Percentiles rank a stretch among this genome's conserved stretches.
Conservation (phyloP, 2,797 vertebrate species). For the Caiman crocodilus region DNA sequence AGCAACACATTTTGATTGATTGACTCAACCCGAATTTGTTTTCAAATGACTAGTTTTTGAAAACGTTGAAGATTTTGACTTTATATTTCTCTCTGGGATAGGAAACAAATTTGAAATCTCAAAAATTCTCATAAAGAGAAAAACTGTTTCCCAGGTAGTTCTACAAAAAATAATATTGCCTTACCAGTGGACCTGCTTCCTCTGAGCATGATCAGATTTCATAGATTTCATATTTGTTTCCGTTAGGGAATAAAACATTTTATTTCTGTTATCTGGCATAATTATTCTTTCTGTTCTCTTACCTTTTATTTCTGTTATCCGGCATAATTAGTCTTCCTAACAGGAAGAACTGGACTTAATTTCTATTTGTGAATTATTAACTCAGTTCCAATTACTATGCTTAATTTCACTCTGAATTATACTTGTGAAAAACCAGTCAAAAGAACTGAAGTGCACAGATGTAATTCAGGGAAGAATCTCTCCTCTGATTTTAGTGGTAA, state of each 20-base stretch:
- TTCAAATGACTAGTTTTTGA: neutral
- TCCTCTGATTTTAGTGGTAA: neutral
- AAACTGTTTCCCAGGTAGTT: neutral
- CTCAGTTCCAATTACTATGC: neutral
- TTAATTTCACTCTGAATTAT: slow-evolving; percentile 24
- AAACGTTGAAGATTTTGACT: neutral
- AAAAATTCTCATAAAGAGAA: neutral
- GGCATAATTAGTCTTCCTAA: neutral
- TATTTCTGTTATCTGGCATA: neutral
- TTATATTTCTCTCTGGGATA: neutral
- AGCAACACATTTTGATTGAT: neutral
- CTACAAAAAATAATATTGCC: neutral
- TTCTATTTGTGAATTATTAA: neutral
- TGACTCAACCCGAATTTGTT: neutral
- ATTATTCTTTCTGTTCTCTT: neutral
- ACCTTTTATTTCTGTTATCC: slow-evolving; percentile 10
- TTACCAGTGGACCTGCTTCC: neutral
- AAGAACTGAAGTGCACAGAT: neutral
- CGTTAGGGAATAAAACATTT: slow-evolving; percentile 26
- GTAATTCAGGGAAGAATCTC: neutral
- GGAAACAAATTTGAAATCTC: neutral
- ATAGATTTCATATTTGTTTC: neutral
- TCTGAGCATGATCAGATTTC: neutral
- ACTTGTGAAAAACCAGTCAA: neutral
- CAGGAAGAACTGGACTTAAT: neutral